These are phyloP conservation scores for Hartigia nigra DNA, from an alignment of 2,888 invertebrate genomes.

Conservation along the genomic window DNA sequence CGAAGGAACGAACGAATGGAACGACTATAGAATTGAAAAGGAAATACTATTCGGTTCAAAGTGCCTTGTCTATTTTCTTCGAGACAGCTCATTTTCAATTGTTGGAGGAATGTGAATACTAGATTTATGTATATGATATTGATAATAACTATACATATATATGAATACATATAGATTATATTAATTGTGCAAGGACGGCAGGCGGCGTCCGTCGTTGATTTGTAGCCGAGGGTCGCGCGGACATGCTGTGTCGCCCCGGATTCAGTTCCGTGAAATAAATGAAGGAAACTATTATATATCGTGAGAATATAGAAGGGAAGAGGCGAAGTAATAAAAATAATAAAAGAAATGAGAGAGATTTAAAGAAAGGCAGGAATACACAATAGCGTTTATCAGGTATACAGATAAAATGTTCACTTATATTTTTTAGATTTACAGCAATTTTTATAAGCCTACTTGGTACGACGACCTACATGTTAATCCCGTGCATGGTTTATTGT, in stretches of 20 bases:
- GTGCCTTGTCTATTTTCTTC: slow-evolving; percentile 66
- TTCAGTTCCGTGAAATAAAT: not conserved
- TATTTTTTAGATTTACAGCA: slow-evolving; percentile 64
- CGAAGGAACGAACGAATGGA: not conserved
- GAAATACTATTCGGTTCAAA: slow-evolving; percentile 60
- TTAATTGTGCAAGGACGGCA: slow-evolving; percentile 27
- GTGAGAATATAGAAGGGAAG: slow-evolving; percentile 26
- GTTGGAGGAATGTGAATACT: slow-evolving; percentile 65
- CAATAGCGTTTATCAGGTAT: slow-evolving; percentile 15
- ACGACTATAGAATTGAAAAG: slow-evolving; percentile 14
- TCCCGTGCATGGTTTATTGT: slow-evolving; percentile 2
- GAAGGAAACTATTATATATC: slow-evolving; percentile 19
- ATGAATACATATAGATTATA: slow-evolving; percentile 31
- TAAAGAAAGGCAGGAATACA: not conserved
- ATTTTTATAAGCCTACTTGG: slow-evolving; percentile 62
- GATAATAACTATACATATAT: slow-evolving; percentile 30
- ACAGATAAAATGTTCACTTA: slow-evolving; percentile 54
- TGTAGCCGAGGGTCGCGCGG: not conserved
- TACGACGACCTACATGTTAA: slow-evolving; percentile 58
- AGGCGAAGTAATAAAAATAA: slow-evolving; percentile 31
- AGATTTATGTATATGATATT: slow-evolving; percentile 41
- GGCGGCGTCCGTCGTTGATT: not conserved
- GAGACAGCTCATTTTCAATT: slow-evolving; percentile 64
- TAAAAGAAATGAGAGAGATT: slow-evolving; percentile 29
- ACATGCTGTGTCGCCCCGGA: not conserved